A percentile compares a stretch with the other conserved stretches of the same genome.
Conservation (phyloP, 2,888 invertebrate species). For the Opisthograptis luteolata region DNA sequence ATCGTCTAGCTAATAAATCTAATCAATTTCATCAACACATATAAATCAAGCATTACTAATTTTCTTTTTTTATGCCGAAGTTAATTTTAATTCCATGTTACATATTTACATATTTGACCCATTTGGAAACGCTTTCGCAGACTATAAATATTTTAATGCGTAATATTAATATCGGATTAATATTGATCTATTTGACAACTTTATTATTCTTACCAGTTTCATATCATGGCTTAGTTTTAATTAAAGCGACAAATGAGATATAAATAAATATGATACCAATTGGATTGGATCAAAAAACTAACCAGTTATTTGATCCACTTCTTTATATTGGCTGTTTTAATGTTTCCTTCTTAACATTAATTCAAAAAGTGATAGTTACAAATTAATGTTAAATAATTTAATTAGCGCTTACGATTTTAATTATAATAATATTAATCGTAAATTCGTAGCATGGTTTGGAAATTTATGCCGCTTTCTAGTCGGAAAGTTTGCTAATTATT, state of each 20-base stretch:
- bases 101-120: conserved; percentile 31
- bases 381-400: neutral
- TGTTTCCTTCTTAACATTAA: conserved; percentile 11
- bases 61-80: conserved; percentile 18
- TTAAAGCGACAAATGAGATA: conserved; percentile 22
- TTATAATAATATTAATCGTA: neutral
- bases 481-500: too few relatives aligned
- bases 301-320: conserved; percentile 4
- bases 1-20: conserved; percentile 24
- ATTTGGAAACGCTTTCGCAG: conserved; percentile 31
- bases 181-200: conserved; percentile 41
- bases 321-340: conserved; percentile 1
- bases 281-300: conserved; percentile 6
- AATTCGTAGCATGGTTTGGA: too few relatives aligned
- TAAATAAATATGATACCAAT: conserved; percentile 9
- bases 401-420: too few relatives aligned
- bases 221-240: conserved; percentile 30
- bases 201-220: conserved; percentile 35
- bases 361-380: neutral
- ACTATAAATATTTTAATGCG: conserved; percentile 18
- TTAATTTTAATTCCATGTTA: conserved; percentile 20
- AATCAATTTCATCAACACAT: conserved; percentile 19
- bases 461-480: too few relatives aligned
- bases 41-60: conserved; percentile 24
- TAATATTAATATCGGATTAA: too few relatives aligned